Percentiles rank a stretch among this genome's conserved stretches.
Evolutionary conservation across 2,888 invertebrate genomes (phyloP).

Genomic region (Caenorhabditis sp.): DNA sequence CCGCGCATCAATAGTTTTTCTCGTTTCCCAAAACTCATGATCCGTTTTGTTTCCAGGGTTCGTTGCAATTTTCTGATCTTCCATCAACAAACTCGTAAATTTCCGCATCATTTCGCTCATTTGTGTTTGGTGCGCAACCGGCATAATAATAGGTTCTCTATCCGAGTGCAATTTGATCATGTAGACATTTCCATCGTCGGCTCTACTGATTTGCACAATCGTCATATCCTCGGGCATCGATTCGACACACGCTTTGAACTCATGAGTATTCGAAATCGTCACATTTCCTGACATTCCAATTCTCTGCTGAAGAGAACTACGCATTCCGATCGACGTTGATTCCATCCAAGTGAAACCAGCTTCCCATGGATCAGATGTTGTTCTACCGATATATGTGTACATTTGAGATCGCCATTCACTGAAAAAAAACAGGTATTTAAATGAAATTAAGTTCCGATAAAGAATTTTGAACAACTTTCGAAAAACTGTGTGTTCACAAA

Average conservation of each 20-base stretch:
- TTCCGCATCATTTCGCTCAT: conserved; percentile 30
- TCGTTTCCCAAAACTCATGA: conserved; percentile 26
- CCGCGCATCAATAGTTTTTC: conserved; percentile 25
- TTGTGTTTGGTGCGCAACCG: conserved; percentile 29
- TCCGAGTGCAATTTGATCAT: conserved; percentile 37
- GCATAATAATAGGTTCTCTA: conserved; percentile 37
- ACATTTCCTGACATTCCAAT: conserved; percentile 17
- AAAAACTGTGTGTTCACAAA: too few relatives aligned
- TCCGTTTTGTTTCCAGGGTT: conserved; percentile 24
- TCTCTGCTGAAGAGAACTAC: conserved; percentile 24
- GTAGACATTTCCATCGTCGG: conserved; percentile 25
- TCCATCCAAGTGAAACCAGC: conserved; percentile 42
- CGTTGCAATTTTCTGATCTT: conserved; percentile 29
- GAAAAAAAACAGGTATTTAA: too few relatives aligned
- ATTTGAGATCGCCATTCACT: conserved; percentile 45
- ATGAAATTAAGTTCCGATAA: too few relatives aligned
- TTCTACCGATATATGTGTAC: conserved; percentile 37
- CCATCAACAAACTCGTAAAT: conserved; percentile 18
- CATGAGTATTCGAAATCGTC: conserved; percentile 12
- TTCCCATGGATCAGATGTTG: conserved; percentile 28
- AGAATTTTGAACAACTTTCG: too few relatives aligned
- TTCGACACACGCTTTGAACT: conserved; percentile 16
- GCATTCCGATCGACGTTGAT: conserved; percentile 33
- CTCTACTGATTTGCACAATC: conserved; percentile 30
- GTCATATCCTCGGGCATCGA: conserved; percentile 36